Conservation (phyloP, 2,113 vertebrate species). For the Saccopteryx leptura region DNA sequence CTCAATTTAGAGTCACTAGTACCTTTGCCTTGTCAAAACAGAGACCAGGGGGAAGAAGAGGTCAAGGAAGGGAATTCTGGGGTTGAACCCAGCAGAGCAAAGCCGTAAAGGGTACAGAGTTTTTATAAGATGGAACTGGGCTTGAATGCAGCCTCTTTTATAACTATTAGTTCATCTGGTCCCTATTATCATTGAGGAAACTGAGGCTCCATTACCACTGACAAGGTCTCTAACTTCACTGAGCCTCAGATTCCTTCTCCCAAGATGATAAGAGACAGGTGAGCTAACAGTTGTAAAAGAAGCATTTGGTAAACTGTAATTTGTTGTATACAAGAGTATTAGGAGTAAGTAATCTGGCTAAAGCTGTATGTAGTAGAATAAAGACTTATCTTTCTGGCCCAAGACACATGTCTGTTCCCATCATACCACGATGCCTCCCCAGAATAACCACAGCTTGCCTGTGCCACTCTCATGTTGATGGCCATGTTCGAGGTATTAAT, state of each 20-base stretch:
- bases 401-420: neutral
- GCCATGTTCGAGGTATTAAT: neutral
- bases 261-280: neutral
- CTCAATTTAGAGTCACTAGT: neutral
- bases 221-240: neutral
- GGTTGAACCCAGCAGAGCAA: neutral
- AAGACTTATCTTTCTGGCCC: neutral
- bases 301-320: neutral
- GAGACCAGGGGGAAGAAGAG: neutral
- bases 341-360: conserved; percentile 19
- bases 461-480: neutral
- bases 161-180: neutral
- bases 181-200: conserved; percentile 24
- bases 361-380: neutral
- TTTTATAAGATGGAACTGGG: neutral
- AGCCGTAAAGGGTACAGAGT: neutral
- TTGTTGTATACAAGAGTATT: neutral
- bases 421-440: neutral
- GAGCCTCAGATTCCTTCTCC: neutral
- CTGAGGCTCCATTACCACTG: neutral
- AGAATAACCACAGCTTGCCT: neutral
- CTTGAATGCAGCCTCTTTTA: neutral
- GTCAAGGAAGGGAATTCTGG: neutral
- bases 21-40: neutral
- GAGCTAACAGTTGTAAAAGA: neutral